A percentile compares a stretch with the other conserved stretches of the same genome.
Evolutionary conservation across 2,797 vertebrate species (phyloP).

Genomic region (Pantherophis alleghaniensis): DNA sequence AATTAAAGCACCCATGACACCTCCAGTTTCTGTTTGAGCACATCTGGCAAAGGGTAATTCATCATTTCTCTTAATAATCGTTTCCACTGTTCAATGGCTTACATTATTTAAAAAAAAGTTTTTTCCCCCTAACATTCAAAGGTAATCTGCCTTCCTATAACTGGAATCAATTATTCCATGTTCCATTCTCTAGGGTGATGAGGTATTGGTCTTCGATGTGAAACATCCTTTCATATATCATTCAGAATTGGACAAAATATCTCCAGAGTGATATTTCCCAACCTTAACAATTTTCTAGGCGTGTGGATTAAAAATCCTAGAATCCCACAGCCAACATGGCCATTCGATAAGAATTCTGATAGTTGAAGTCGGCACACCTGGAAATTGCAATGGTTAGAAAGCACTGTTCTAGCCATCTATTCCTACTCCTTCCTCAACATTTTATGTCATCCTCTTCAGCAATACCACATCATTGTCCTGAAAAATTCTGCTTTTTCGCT

Average conservation of each 20-base stretch:
- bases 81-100: background rate
- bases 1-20: background rate
- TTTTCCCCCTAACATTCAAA: background rate
- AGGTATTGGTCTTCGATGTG: background rate
- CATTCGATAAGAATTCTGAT: background rate
- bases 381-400: background rate
- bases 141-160: background rate
- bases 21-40: background rate
- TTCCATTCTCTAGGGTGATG: background rate
- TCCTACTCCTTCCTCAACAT: background rate
- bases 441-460: background rate
- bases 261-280: background rate
- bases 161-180: background rate
- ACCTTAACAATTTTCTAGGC: background rate
- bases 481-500: background rate
- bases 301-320: background rate
- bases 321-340: background rate
- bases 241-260: background rate
- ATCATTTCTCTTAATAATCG: background rate
- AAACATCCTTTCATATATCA: background rate
- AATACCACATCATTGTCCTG: background rate
- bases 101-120: background rate
- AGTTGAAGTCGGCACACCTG: background rate
- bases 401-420: background rate
- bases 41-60: background rate